Evolutionary conservation across 2,888 invertebrate genomes (phyloP), one percentile per base, ranked within the genome.

Genomic region (Drosophila formosana): DNA sequence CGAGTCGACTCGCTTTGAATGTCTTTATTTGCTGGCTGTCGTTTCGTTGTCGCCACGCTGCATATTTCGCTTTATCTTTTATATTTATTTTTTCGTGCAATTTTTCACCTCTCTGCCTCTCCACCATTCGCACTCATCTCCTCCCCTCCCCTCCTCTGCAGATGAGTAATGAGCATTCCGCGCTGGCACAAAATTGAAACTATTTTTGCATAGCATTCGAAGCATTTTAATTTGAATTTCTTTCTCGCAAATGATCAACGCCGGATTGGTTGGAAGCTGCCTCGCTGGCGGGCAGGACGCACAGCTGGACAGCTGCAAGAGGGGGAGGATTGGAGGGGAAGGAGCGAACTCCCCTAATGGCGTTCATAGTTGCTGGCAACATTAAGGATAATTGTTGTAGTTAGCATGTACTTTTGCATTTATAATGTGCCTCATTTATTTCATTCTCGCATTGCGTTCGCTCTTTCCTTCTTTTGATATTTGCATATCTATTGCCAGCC

Each of bases 221-320:
- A 89, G 85, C 78, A 86, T 89, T 86, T 86, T 86, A 86, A 86
- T 86, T 86, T 86, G 85, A 89, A 86, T 89, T 86, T 84, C 82
- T 89, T 74, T 83, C 46, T 83, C 46, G 89, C 89, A 72, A 84
- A 73, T 85, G 83, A 84, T 84, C 83, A 83, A 70, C 78, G 67
- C 32, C 51, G 55, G 25, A 55, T 55, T 55, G n/a, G 43, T 37
- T 37, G 34, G 11, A 37, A 37, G 37, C 37, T 37, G n/a, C 67
- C 65, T 50, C 18, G 56, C 34, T 43, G 45, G 18, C n/a, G 4
- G 49, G 18, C 56, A 28, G 45, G 37, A 37, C 37, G 23, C 30
- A 39, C 34, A 63, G 56, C 56, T 53, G 50, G 32, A 47, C 30
- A 7, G 7, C 26, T 3, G 26, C 18, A 8, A 25, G 11, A n/a